Base-by-base conservation (phyloP, 2,113 vertebrate genomes). In the Brachypteracias leptosomus region DNA sequence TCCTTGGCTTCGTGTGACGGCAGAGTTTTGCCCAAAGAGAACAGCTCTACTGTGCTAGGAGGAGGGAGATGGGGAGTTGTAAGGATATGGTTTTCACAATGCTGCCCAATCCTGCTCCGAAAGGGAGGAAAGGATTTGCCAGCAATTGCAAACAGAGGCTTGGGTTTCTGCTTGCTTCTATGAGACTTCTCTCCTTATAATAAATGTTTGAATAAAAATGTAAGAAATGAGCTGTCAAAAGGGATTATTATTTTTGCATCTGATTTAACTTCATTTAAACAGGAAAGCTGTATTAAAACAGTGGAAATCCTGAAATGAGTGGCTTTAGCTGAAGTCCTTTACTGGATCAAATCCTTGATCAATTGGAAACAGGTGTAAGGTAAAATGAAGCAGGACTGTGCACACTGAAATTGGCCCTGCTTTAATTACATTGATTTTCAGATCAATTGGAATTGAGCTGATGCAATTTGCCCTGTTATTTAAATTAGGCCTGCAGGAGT, bases 361-460 rank as follows among this genome's bases (percentile, higher is more conserved):
- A 92, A 84, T 87, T 89, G 49, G 66, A 84, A 96, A 94, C 90
- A 95, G 96, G 93, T 96, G 92, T 93, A 95, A 92, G 83, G 57
- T 94, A 88, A 93, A 96, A 95, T 93, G 95, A 94, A 97, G 95
- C 88, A 94, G 85, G 85, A 83, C 61, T 92, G 93, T 96, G 96
- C 95, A 95, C 95, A 96, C 79, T 71, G 75, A 95, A 90, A 89
- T 95, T 90, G 90, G 90, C 73, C 54, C 75, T 88, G 88, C 38
- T 95, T 97, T 96, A 94, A 96, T 95, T 94, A 95, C 86, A 96
- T 90, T 95, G 92, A 90, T 97, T 95, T 96, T 85, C 76, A 92
- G 95, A 94, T 95, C 95, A 81, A 93, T 96, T 94, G 88, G 92
- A 93, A 94, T 90, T 78, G 88, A 93, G 61, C 90, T 93, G 87